Conservation (phyloP, 2,113 vertebrate genomes). For the Malurus cyaneus region DNA sequence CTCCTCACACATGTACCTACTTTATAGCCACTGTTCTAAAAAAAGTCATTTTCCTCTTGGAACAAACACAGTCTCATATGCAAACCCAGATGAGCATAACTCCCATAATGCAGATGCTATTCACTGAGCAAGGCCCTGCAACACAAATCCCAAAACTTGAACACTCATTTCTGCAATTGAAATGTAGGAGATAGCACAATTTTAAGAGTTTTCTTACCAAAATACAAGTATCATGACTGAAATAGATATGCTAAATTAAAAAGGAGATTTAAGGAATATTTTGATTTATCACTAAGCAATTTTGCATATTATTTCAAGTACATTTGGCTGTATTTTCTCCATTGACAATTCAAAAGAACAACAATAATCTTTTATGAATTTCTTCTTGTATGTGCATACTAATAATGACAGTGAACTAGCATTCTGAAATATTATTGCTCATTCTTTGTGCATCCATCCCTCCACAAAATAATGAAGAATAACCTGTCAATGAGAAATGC, state of each 20-base stretch:
- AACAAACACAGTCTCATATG: not conserved
- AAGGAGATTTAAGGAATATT: not conserved
- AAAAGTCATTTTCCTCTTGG: not conserved
- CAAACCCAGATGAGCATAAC: not conserved
- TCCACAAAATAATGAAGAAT: not conserved
- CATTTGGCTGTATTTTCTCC: not conserved
- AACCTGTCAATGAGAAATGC: not conserved
- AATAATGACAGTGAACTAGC: not conserved
- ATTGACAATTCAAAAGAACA: not conserved
- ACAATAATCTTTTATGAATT: not conserved
- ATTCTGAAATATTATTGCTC: not conserved
- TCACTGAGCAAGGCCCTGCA: not conserved
- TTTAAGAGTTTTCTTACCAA: not conserved
- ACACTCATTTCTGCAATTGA: not conserved
- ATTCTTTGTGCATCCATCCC: not conserved
- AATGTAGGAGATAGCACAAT: not conserved
- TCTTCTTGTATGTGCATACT: not conserved
- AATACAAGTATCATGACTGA: not conserved
- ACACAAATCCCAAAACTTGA: not conserved
- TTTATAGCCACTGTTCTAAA: not conserved
- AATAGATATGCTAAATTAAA: not conserved
- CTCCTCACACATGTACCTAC: fast-evolving
- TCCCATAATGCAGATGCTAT: not conserved
- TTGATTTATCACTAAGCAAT: not conserved
- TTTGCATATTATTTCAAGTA: not conserved